Evolutionary conservation across 1,140 invertebrate genomes (phyloP), one percentile per base, ranked within the genome.

Genomic region (Caerostris darwini): DNA sequence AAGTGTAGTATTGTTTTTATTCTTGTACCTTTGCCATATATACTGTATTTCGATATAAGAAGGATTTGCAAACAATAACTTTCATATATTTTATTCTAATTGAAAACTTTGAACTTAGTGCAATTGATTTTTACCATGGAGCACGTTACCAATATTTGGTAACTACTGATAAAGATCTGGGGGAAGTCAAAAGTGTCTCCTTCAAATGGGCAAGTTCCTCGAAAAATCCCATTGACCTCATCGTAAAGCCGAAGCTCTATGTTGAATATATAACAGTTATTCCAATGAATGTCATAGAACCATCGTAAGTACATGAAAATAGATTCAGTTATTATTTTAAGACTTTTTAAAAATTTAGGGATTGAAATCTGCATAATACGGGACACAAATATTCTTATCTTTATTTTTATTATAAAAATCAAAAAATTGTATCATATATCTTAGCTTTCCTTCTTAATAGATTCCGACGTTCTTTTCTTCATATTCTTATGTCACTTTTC

Each of bases 111-210:
- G 34, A 34, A 34, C 34, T 34, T 88, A 94, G 93, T 17, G 58
- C 88, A 57, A 69, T 82, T 6, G 91, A 94, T 7, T 94, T 94
- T 5, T 91, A 91, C 14, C 92, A 83, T 87, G 94, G 94, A 54
- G 88, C 87, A n/a, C 59, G 82, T n/a, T 94, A 94, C 67, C 71
- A 61, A n/a, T 94, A 90, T 64, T 69, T 94, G 19, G 82, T 94
- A 54, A 94, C 94, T 34, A 94, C 94, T 19, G 88, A 93, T 12
- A 94, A 94, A 82, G 87, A 94, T 7, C n/a, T 94, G 5, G 94
- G 94, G 6, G 82, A 90, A 34, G 91, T 94, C 4, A 91, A 86
- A n/a, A 91, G 81, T 64, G 82, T 94, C 3, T 64, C 19, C 12
- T 77, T 94, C 5, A 58, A 67, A n/a, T 94, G 94, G 94, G 19